Percentiles rank a stretch among this genome's conserved stretches.
phyloP scores from a whole-genome alignment of 2,888 invertebrate genomes.

The Drosophila paranaensis region DNA sequence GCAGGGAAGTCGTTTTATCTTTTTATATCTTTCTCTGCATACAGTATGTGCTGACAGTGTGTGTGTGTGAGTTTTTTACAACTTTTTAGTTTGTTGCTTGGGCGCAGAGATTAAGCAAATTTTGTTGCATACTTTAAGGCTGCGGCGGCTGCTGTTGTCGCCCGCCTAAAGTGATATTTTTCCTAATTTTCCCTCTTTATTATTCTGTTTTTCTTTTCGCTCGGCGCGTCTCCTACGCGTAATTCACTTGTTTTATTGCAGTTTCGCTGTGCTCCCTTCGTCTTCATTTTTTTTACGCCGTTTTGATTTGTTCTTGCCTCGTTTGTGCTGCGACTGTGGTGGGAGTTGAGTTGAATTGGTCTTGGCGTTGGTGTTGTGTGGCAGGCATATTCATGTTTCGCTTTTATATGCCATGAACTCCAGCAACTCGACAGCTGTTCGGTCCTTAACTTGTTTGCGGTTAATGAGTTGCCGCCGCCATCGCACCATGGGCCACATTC shows the following conservation, averaged over 20 bases:
- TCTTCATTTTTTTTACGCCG: conserved; percentile 56
- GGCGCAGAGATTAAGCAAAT: conserved; percentile 71
- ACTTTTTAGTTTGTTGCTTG: conserved; percentile 73
- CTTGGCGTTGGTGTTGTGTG: not conserved
- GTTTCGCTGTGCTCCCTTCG: conserved; percentile 27
- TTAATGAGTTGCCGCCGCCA: conserved; percentile 60
- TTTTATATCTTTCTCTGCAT: conserved; percentile 67
- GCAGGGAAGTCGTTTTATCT: conserved; percentile 31
- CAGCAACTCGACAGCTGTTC: conserved; percentile 60
- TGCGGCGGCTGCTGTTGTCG: conserved; percentile 34
- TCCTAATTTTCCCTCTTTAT: conserved; percentile 68
- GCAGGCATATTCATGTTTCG: conserved; percentile 40
- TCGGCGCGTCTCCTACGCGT: conserved; percentile 51
- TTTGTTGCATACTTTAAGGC: conserved; percentile 57
- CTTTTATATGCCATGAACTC: conserved; percentile 46
- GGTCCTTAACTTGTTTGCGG: conserved; percentile 55
- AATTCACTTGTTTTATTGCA: conserved; percentile 78
- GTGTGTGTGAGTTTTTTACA: conserved; percentile 54
- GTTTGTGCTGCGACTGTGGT: conserved; percentile 11
- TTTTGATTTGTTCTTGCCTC: conserved; percentile 71
- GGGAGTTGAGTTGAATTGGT: too few relatives aligned
- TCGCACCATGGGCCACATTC: conserved; percentile 38
- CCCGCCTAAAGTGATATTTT: conserved; percentile 59
- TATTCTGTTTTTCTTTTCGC: conserved; percentile 67
- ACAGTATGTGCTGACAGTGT: conserved; percentile 50